Evolutionary conservation across 2,888 invertebrate species (phyloP).

Genomic region (Chouioia cunea): DNA sequence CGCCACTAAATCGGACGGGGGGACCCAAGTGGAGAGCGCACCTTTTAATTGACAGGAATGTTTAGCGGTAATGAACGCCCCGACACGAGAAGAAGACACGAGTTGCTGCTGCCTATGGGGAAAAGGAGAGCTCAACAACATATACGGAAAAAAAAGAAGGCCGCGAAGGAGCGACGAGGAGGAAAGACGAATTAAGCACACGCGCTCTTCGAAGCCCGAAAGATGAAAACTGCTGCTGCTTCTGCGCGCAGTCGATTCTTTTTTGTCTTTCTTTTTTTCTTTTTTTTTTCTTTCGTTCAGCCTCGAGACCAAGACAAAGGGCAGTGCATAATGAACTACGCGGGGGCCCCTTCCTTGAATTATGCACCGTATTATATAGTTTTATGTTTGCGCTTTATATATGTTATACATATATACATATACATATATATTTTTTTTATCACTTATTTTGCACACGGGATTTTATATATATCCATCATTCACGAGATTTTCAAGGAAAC

Average conservation of each 20-base stretch:
- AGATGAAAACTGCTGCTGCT: constrained; percentile 42
- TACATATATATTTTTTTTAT: no score
- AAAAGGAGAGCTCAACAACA: constrained; percentile 32
- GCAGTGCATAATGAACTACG: constrained; percentile 50
- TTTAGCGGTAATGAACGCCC: constrained; percentile 66
- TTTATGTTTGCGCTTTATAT: constrained; percentile 11
- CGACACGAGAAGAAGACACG: constrained; percentile 53
- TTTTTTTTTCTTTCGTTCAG: constrained; percentile 10
- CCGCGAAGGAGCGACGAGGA: constrained; percentile 33
- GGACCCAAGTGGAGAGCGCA: constrained; percentile 49
- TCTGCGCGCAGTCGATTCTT: not conserved
- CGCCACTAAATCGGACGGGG: constrained; percentile 61
- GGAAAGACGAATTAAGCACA: constrained; percentile 45
- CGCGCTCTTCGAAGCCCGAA: constrained; percentile 20
- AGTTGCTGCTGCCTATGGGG: constrained; percentile 21
- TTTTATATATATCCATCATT: no score
- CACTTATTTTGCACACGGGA: constrained; percentile 21
- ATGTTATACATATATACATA: no score
- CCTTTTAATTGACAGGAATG: constrained; percentile 67
- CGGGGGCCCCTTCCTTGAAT: constrained; percentile 24
- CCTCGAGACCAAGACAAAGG: constrained; percentile 46
- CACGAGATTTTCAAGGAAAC: no score
- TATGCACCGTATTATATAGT: constrained; percentile 30
- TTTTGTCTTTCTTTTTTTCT: not conserved
- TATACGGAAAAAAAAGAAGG: constrained; percentile 16